phyloP scores from a whole-genome alignment of 2,113 vertebrate genomes.

The Ictalurus furcatus region DNA sequence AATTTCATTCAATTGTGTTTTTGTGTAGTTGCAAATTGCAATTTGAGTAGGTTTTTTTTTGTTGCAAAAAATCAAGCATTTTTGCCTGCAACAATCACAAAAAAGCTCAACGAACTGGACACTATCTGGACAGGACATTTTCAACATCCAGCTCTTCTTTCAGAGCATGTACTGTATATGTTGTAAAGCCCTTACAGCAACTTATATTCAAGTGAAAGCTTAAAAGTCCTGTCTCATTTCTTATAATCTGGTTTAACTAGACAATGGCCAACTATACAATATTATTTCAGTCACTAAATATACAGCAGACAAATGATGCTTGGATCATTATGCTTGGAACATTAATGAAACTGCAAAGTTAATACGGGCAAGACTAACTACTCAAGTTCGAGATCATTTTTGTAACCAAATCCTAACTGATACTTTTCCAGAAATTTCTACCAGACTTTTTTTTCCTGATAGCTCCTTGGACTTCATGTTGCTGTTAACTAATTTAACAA shows the following conservation, averaged over 20 bases:
- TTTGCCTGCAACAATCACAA: too few relatives aligned
- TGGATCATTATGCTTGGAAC: neutral
- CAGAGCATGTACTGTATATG: neutral
- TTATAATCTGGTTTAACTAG: neutral
- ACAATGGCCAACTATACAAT: neutral
- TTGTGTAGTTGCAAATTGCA: too few relatives aligned
- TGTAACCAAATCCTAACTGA: neutral
- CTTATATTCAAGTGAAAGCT: neutral
- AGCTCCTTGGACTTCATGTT: neutral
- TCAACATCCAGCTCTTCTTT: neutral
- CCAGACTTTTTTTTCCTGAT: neutral
- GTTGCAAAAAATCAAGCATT: too few relatives aligned
- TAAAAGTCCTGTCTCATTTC: neutral
- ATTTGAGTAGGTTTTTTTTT: too few relatives aligned
- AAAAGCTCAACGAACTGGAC: too few relatives aligned
- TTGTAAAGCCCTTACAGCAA: neutral
- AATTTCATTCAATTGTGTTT: too few relatives aligned
- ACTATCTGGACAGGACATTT: neutral
- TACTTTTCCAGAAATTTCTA: neutral
- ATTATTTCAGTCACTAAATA: neutral
- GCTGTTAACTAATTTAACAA: neutral
- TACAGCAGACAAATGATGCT: neutral
- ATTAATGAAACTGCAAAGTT: neutral
- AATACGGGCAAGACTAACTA: neutral
- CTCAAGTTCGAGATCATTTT: neutral